Base-by-base conservation (phyloP, 2,797 vertebrate genomes). In the Acipenser ruthenus region DNA sequence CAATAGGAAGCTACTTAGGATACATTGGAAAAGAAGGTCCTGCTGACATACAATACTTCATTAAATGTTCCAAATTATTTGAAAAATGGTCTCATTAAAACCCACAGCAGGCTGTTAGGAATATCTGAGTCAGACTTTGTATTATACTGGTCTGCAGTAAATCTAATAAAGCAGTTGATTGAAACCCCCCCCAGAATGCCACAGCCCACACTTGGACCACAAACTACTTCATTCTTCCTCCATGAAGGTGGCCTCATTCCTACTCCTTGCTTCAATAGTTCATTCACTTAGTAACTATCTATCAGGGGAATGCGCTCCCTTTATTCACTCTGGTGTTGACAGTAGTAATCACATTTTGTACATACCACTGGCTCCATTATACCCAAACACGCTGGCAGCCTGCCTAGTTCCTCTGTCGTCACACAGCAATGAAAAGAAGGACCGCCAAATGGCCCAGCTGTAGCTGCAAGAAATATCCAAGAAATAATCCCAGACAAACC, bases 291-390 rank as follows among this genome's bases (percentile, higher is more conserved):
- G 61, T 70, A 74, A 74, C 62, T 73, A 65, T 77, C 77, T 74
- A 65, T 74, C 70, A 69, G 64, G 65, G 68, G 65, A 67, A 77
- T 23, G 67, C 68, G 61, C 71, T 78, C 72, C 64, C 69, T 78
- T 81, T 77, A 79, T 78, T 83, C 82, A 75, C 70, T 72, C 70
- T 69, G 10, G 73, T 79, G 78, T 79, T 80, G 86, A 89, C 81
- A 86, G 74, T 69, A 74, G 72, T 85, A 82, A 88, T 84, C 82
- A 85, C 82, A 85, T 84, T 86, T 81, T 79, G 75, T 78, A 79
- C 84, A 82, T 84, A 81, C 78, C 84, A 84, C 74, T 81, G 76
- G 72, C 67, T 82, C 83, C 78, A 82, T 86, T 85, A 80, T 73
- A 77, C 74, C 67, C 76, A 67, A 69, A 37, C 37, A 37, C 78